A percentile compares a stretch with the other conserved stretches of the same genome.
These are phyloP conservation scores for Plumapathes pennacea DNA, from an alignment of 92 coral and sea anemone species.

Conservation along the genomic window DNA sequence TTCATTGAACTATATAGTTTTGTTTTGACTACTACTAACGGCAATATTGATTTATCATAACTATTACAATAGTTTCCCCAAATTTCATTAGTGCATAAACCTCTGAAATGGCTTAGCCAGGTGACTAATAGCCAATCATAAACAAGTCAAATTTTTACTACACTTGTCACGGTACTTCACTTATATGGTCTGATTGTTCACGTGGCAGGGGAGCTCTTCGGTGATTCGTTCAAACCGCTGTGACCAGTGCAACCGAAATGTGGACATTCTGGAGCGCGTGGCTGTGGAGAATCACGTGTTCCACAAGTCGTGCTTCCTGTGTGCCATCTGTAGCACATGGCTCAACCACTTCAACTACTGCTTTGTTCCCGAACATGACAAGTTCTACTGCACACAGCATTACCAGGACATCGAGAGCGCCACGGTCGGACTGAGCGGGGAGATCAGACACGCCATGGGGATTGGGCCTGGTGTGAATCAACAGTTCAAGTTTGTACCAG, in stretches of 20 bases:
- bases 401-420: conserved; percentile 91
- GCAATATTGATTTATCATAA: too few relatives aligned
- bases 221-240: conserved; percentile 64
- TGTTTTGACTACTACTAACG: too few relatives aligned
- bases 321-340: conserved; percentile 86
- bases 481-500: conserved; percentile 78
- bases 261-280: conserved; percentile 72
- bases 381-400: conserved; percentile 92
- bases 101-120: too few relatives aligned
- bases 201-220: neutral
- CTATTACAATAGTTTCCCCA: too few relatives aligned
- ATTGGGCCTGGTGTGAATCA: conserved; percentile 93
- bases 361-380: conserved; percentile 92
- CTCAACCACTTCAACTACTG: conserved; percentile 92
- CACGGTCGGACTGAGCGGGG: conserved; percentile 71
- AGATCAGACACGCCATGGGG: conserved; percentile 72
- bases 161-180: too few relatives aligned
- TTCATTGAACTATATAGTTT: too few relatives aligned
- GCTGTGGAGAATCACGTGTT: conserved; percentile 87
- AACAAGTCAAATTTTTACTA: too few relatives aligned
- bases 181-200: too few relatives aligned
- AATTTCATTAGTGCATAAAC: too few relatives aligned
- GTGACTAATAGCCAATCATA: too few relatives aligned
- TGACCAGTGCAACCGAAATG: conserved; percentile 63
- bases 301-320: conserved; percentile 86